Evolutionary conservation across 2,113 vertebrate genomes (phyloP).

Genomic region (Rana temporaria): DNA sequence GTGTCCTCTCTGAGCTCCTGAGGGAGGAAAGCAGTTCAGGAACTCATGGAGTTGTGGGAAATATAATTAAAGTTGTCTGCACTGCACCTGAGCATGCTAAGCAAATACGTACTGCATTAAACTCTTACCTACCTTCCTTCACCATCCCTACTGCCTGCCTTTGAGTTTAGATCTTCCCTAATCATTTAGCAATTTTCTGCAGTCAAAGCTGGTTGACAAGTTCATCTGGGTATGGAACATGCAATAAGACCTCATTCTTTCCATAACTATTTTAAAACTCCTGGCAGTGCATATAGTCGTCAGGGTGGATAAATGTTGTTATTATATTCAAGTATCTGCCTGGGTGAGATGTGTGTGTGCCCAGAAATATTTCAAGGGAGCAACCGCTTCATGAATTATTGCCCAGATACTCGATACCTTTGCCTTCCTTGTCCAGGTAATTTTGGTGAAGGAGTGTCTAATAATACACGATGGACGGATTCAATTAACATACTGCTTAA

Average conservation of each 20-base stretch:
- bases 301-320: conserved; percentile 34
- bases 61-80: too few relatives aligned
- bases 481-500: conserved; percentile 20
- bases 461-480: conserved; percentile 11
- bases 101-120: too few relatives aligned
- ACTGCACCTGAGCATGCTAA: too few relatives aligned
- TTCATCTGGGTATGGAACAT: background rate
- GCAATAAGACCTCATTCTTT: conserved; percentile 40
- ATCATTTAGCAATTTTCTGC: background rate
- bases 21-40: too few relatives aligned
- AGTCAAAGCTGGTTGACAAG: background rate
- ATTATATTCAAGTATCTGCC: conserved; percentile 29
- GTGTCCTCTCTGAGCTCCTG: too few relatives aligned
- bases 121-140: too few relatives aligned
- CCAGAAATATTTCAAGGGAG: conserved; percentile 37
- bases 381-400: conserved; percentile 27
- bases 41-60: too few relatives aligned
- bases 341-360: conserved; percentile 18
- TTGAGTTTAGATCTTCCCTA: too few relatives aligned
- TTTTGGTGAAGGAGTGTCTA: background rate
- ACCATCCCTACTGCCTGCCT: too few relatives aligned
- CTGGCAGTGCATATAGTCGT: conserved; percentile 20
- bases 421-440: conserved; percentile 1
- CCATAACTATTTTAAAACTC: conserved; percentile 40
- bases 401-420: conserved; percentile 1